Conservation (phyloP, 1,140 invertebrate genomes). For the Aphaenogaster floridana region DNA sequence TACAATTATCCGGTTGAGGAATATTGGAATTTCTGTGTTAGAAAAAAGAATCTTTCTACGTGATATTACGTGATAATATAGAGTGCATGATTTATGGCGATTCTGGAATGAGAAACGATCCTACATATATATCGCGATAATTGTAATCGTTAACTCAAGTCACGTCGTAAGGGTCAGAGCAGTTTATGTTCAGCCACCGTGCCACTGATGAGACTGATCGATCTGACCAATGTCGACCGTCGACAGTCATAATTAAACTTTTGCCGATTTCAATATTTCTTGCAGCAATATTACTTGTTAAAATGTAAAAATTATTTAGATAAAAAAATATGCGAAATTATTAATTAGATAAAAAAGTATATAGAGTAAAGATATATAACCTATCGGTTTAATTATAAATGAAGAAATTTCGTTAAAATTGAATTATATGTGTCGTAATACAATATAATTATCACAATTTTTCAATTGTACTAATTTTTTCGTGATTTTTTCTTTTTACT, state of each 20-base stretch:
- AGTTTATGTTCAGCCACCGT: conserved; percentile 16
- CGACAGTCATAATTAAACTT: conserved; percentile 21
- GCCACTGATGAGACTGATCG: conserved; percentile 49
- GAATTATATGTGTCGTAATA: neutral
- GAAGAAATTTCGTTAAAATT: neutral
- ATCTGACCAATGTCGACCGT: conserved; percentile 20
- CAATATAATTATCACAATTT: neutral
- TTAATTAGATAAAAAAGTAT: neutral
- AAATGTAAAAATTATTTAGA: neutral
- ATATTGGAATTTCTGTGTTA: neutral
- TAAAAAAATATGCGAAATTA: neutral
- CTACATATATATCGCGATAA: conserved; percentile 39
- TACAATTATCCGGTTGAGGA: neutral
- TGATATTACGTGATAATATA: neutral
- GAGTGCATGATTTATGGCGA: conserved; percentile 1
- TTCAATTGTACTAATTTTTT: neutral
- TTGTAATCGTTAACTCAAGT: conserved; percentile 68
- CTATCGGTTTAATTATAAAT: neutral
- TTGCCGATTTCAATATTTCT: neutral
- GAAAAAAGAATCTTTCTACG: neutral
- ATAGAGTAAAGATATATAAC: neutral
- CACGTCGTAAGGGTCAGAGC: conserved; percentile 57
- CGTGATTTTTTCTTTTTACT: neutral
- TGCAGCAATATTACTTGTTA: neutral
- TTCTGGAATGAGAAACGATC: neutral